phyloP scores from a whole-genome alignment of 2,113 vertebrate genomes.

The Hippopotamus amphibius region DNA sequence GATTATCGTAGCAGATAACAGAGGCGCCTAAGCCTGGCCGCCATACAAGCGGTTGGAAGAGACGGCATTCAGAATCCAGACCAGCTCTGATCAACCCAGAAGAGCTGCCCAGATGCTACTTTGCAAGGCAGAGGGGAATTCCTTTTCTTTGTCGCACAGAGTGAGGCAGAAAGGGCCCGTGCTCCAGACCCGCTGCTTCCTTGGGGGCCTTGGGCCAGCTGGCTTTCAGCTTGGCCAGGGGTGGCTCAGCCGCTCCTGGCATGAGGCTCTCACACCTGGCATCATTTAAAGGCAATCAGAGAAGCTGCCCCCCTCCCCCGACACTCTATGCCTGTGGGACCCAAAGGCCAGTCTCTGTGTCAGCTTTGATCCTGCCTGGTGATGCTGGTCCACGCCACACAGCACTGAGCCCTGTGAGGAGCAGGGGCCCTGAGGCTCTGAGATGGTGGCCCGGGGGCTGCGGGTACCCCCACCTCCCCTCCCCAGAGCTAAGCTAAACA shows the following conservation, averaged over 20 bases:
- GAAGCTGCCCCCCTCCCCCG: neutral
- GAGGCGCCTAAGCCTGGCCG: neutral
- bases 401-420: neutral
- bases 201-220: neutral
- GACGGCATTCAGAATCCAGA: neutral
- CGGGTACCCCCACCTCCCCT: neutral
- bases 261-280: neutral
- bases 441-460: neutral
- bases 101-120: neutral
- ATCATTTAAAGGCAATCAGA: neutral
- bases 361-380: neutral
- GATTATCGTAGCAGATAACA: neutral
- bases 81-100: neutral
- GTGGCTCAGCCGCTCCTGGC: neutral
- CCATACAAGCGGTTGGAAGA: neutral
- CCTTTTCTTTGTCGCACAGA: neutral
- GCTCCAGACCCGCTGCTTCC: neutral
- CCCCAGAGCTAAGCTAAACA: neutral
- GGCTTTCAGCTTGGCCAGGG: neutral
- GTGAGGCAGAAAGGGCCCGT: neutral
- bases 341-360: neutral
- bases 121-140: neutral
- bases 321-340: neutral
- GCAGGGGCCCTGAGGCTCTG: neutral
- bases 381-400: fast-evolving